Evolutionary conservation across 2,888 invertebrate species (phyloP), one percentile per base, ranked within the genome.

Genomic region (Lissocephala sabroskyi): DNA sequence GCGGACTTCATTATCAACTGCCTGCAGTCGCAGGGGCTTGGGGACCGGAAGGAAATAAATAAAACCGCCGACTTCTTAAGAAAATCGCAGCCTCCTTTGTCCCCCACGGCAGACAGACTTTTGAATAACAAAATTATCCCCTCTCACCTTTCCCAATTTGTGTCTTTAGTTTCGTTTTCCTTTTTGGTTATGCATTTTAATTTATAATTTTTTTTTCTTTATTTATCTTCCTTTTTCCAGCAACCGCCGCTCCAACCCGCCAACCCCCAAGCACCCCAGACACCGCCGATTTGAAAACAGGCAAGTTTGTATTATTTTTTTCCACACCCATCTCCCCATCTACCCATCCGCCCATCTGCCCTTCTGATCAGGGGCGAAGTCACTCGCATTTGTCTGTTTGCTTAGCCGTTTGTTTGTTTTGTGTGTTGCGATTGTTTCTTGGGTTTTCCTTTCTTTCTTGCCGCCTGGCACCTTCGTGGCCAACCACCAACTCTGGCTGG

Each of bases 81-180:
- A n/a, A n/a, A 52, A 62, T 56, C 62, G 46, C 55, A 52, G 56
- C 60, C 52, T 32, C 26, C n/a, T n/a, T n/a, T n/a, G 4, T 28
- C 35, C 9, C 28, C 41, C 57, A 29, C 47, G 50, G 45, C 45
- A 56, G 62, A 68, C 65, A 68, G 63, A 77, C 70, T 80, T 80
- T 81, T 80, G 81, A 80, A 82, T 82, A 82, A 79, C 79, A 80
- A 81, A 81, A 81, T 80, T 80, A 81, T 71, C 75, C 70, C 64
- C 48, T 36, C 41, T 58, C 56, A 59, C 60, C 59, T 52, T 26
- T 40, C 19, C 13, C 18, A 23, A 30, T 6, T 30, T 7, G 30
- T 30, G 30, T 30, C 13, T 16, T 16, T 17, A 29, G n/a, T 33
- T 33, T 13, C 4, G 13, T 33, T 16, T 16, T 16, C 28, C 30